phyloP scores from a whole-genome alignment of 2,888 invertebrate genomes.

The Terebella lapidaria region DNA sequence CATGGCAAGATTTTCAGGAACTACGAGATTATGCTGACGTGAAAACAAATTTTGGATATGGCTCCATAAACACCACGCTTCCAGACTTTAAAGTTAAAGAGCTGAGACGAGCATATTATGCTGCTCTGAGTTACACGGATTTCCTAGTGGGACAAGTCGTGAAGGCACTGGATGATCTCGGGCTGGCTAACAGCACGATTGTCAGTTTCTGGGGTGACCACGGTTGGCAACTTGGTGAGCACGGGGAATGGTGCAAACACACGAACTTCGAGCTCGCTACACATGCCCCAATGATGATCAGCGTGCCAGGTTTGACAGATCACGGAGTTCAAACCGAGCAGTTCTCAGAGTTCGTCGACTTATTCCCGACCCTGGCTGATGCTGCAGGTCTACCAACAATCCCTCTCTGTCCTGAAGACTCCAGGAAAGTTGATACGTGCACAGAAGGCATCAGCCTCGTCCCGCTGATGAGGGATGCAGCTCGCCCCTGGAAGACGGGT shows the following conservation, averaged over 20 bases:
- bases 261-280: slow-evolving; percentile 33
- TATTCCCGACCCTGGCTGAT: slow-evolving; percentile 33
- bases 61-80: slow-evolving; percentile 29
- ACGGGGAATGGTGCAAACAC: slow-evolving; percentile 28
- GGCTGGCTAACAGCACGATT: slow-evolving; percentile 19
- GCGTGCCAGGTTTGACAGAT: slow-evolving; percentile 31
- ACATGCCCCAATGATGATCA: slow-evolving; percentile 33
- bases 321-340: slow-evolving; percentile 25
- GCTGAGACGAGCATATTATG: slow-evolving; percentile 22
- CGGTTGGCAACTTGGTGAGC: slow-evolving; percentile 26
- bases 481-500: slow-evolving; percentile 14
- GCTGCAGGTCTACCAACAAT: slow-evolving; percentile 26
- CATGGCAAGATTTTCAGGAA: slow-evolving; percentile 30
- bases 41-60: slow-evolving; percentile 22
- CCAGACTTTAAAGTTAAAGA: slow-evolving; percentile 18
- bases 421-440: slow-evolving; percentile 10
- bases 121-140: slow-evolving; percentile 16
- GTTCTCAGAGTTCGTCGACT: slow-evolving; percentile 32
- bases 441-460: slow-evolving; percentile 19
- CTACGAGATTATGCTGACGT: slow-evolving; percentile 27
- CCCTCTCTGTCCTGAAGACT: slow-evolving; percentile 16
- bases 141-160: slow-evolving; percentile 16
- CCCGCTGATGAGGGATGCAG: slow-evolving; percentile 11
- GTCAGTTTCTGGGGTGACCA: slow-evolving; percentile 24
- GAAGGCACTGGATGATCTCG: slow-evolving; percentile 10